These are phyloP conservation scores for Caranx melampygus DNA, from an alignment of 2,113 vertebrate species.

Conservation along the genomic window DNA sequence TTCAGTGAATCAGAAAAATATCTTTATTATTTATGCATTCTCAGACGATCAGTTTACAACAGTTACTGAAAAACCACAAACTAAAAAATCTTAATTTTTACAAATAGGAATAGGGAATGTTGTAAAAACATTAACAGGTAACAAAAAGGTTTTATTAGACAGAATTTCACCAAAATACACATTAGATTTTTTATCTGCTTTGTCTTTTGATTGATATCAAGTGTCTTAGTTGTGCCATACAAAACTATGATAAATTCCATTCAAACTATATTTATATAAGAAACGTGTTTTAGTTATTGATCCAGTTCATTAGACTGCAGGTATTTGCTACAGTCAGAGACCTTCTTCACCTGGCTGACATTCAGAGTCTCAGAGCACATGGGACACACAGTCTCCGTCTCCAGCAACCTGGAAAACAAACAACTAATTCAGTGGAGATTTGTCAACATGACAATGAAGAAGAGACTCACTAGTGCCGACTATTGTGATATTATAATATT, in stretches of 20 bases:
- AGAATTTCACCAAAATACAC: neutral
- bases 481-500: neutral
- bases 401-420: conserved; percentile 86
- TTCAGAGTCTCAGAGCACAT: conserved; percentile 93
- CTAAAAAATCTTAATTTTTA: neutral
- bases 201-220: neutral
- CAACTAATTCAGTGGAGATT: conserved; percentile 26
- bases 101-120: conserved; percentile 11
- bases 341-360: conserved; percentile 83
- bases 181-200: neutral
- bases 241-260: conserved; percentile 12
- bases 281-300: conserved; percentile 50
- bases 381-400: conserved; percentile 89
- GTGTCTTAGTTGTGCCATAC: neutral
- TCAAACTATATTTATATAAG: conserved; percentile 17
- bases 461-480: neutral
- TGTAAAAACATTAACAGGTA: neutral
- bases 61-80: neutral
- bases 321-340: conserved; percentile 86
- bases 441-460: neutral
- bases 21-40: neutral
- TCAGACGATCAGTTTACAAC: neutral
- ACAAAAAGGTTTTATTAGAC: neutral
- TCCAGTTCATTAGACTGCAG: conserved; percentile 84
- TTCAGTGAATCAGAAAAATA: neutral